Base-by-base conservation (phyloP, 2,888 invertebrate genomes). In the Drosophila kanekoi region DNA sequence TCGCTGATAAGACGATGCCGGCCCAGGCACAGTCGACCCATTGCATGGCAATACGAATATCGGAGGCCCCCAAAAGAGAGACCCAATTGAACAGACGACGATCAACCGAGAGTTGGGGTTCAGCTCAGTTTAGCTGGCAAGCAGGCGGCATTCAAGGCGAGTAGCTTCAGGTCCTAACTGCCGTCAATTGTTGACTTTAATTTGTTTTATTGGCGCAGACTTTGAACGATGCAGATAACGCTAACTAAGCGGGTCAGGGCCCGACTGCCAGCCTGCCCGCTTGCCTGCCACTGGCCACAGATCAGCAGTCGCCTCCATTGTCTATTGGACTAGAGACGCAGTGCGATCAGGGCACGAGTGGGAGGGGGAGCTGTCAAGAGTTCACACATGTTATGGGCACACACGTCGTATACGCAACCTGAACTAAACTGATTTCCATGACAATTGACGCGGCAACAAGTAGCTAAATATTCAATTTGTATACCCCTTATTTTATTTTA, bases 331-430 rank as follows among this genome's bases (percentile, higher is more conserved):
- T 10, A 11, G 48, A 53, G 40, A 32, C 10, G 10, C 16, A 35
- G 18, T n/a, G n/a, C 10, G 41, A 41, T 13, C n/a, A 41, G 43
- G 40, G 23, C 13, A 32, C 18, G 43, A 8, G 37, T 23, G 37
- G n/a, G n/a, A 32, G 9, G 33, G 57, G 33, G 28, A 58, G 49
- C 35, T 43, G 59, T 44, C 70, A 51, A 57, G 62, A 67, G 77
- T 51, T 77, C 74, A 71, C 77, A 77, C 74, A 57, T 48, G 56
- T 64, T 64, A 80, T 82, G 85, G 59, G 70, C 71, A 59, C 79
- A 79, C 86, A 83, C 72, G 85, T 72, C 86, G 88, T 87, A 87
- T 85, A 73, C 87, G 89, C 89, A 90, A 90, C 87, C 88, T 90
- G 88, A 89, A 66, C 79, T 35, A 48, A 67, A 44, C 44, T 48